Conservation (phyloP, 2,797 vertebrate species). For the Hozukius guyotensis region DNA sequence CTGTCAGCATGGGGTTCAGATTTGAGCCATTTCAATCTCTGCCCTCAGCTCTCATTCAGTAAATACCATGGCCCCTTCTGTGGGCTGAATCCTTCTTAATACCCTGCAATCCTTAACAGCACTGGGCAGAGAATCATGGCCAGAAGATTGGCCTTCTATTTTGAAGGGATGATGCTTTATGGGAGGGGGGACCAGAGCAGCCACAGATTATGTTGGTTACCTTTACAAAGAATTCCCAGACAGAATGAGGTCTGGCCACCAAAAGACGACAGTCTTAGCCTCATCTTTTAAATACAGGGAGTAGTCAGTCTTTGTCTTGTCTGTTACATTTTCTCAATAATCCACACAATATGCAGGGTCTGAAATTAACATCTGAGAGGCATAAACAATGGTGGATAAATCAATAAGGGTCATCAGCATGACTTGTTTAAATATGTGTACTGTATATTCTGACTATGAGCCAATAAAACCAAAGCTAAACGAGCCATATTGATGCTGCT, state of each 20-base stretch:
- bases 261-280: neutral
- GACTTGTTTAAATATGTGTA: neutral
- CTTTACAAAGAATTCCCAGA: constrained; percentile 4
- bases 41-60: constrained; percentile 22
- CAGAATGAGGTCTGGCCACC: neutral
- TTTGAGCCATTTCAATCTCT: constrained; percentile 41
- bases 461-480: neutral
- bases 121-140: constrained; percentile 29
- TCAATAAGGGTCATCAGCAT: neutral
- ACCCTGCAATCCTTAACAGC: constrained; percentile 51
- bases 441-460: neutral
- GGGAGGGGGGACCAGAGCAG: neutral
- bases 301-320: neutral
- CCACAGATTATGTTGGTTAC: constrained; percentile 14
- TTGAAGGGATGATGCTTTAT: constrained; percentile 33
- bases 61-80: constrained; percentile 43
- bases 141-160: constrained; percentile 45
- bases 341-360: neutral
- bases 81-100: constrained; percentile 57
- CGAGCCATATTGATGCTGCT: neutral
- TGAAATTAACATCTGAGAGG: neutral
- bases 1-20: constrained; percentile 22
- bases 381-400: neutral
- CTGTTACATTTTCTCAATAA: neutral
- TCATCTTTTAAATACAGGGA: neutral